phyloP scores from a whole-genome alignment of 2,888 invertebrate genomes.

The Agrotis exclamationis region DNA sequence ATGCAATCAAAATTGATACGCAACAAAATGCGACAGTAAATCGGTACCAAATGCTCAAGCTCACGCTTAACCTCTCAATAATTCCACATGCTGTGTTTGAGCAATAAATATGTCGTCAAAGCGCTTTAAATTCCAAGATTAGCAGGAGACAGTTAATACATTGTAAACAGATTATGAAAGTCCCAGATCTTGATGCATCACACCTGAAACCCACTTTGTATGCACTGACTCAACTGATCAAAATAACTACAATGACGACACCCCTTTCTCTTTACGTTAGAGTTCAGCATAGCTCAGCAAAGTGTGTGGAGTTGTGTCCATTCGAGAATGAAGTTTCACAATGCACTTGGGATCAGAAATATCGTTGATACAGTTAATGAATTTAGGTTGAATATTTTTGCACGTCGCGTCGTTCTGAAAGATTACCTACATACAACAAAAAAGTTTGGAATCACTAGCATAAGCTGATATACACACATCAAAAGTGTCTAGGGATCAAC shows the following conservation, averaged over 20 bases:
- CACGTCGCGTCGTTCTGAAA: not conserved
- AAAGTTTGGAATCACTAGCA: too few species aligned
- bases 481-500: too few species aligned
- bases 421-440: too few species aligned
- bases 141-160: slow-evolving; percentile 37
- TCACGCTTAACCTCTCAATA: slow-evolving; percentile 5
- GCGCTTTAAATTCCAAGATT: slow-evolving; percentile 44
- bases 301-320: slow-evolving; percentile 1
- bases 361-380: slow-evolving; percentile 22
- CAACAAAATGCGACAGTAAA: not conserved
- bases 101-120: slow-evolving; percentile 46
- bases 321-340: not conserved
- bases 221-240: slow-evolving; percentile 40
- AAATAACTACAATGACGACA: slow-evolving; percentile 40
- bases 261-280: slow-evolving; percentile 11
- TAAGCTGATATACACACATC: too few species aligned
- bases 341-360: slow-evolving; percentile 40
- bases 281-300: slow-evolving; percentile 20
- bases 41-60: not conserved
- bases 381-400: not conserved
- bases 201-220: slow-evolving; percentile 48
- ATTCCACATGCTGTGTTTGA: slow-evolving; percentile 9
- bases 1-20: not conserved
- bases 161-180: slow-evolving; percentile 59
- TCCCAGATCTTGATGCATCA: slow-evolving; percentile 55